Evolutionary conservation across 92 coral and sea anemone genomes (phyloP), one percentile per base, ranked within the genome.

Genomic region (Palythoa heliodiscus): DNA sequence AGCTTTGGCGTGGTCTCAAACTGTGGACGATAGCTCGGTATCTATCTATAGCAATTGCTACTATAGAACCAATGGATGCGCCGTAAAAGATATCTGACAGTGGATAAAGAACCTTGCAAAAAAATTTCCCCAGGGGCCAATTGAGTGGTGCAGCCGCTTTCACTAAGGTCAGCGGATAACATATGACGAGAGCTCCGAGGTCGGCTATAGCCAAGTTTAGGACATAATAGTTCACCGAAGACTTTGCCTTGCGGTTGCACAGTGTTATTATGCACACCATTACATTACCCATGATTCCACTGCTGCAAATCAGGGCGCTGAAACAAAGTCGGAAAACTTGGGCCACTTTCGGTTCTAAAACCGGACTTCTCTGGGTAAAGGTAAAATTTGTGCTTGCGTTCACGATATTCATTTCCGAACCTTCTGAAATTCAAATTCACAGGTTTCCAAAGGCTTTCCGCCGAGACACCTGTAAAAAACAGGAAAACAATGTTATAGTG

Each of bases 11-110:
- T 39, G 93, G 87, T 23, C 91, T 90, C 88, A 94, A 90, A 57
- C 95, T 91, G 75, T 95, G 93, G 52, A 94, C 98, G 38, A 94
- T 94, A 2, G 98, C 98, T 64, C 85, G 86, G 83, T 94, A 93
- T 50, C 98, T 87, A 87, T 94, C 98, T 20, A 94, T 74, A 20
- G 98, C 95, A 90, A 94, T 92, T 57, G 98, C 98, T 70, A 94
- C 98, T 70, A 94, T 94, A 17, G 98, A 94, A 19, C 98, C 98
- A 71, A 94, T 94, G 53, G 98, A 94, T 71, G 91, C 98, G 35
- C 98, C 93, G 83, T 78, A 92, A 87, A 94, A 94, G 77, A 93
- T 92, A 40, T 94, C 98, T 43, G 95, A 78, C 38, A 92, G 76
- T 19, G 98, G 98, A 88, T 94, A 94, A 84, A 94, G 52, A 6